These are phyloP conservation scores for Mimas tiliae DNA, from an alignment of 2,888 invertebrate genomes.

Conservation along the genomic window DNA sequence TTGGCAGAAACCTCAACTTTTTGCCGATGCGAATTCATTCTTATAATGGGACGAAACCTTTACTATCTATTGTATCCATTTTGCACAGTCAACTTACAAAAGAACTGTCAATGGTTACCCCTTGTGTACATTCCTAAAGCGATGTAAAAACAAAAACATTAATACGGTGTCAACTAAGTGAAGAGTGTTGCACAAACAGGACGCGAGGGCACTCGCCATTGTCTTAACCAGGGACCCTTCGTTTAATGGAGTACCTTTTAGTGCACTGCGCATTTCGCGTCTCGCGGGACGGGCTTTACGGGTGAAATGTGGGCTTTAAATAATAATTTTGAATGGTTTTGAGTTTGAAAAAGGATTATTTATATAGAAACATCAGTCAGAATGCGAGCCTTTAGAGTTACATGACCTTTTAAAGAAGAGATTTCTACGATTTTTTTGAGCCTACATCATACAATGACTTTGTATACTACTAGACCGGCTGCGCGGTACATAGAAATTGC, in stretches of 20 bases:
- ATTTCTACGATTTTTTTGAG: too few relatives aligned
- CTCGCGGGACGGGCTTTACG: not conserved
- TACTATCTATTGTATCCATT: not conserved
- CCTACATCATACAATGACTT: too few relatives aligned
- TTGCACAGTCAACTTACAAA: constrained; percentile 2
- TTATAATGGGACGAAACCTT: too few relatives aligned
- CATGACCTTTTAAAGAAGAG: too few relatives aligned
- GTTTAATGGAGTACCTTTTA: constrained; percentile 25
- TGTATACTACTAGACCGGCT: too few relatives aligned
- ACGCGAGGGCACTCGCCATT: constrained; percentile 15
- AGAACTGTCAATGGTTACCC: constrained; percentile 2
- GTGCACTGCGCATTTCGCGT: constrained; percentile 10
- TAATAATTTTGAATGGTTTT: too few relatives aligned
- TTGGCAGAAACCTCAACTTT: too few relatives aligned
- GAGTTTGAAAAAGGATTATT: too few relatives aligned
- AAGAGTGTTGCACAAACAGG: constrained; percentile 14
- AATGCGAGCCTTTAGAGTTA: too few relatives aligned
- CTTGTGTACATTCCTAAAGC: constrained; percentile 9
- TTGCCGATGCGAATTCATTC: too few relatives aligned
- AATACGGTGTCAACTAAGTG: not conserved
- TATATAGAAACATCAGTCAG: too few relatives aligned
- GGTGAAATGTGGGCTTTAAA: not conserved
- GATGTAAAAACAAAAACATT: constrained; percentile 14
- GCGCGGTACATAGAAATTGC: too few relatives aligned
- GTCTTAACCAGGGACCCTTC: constrained; percentile 16